Conservation (phyloP, 2,888 invertebrate species). For the Gasteruption jaculator region DNA sequence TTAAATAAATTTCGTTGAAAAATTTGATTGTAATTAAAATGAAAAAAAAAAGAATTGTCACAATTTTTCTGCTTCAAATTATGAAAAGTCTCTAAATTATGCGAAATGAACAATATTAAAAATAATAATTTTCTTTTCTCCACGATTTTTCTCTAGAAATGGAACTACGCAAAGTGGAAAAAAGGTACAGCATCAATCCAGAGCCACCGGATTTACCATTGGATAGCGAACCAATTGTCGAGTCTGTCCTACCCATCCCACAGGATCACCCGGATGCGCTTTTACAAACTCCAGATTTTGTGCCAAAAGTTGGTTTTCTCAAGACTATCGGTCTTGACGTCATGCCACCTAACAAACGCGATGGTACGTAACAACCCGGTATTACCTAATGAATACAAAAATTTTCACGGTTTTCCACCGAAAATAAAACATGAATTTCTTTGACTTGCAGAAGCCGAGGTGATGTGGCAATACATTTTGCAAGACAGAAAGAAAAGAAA, state of each 20-base stretch:
- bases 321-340: slow-evolving; percentile 57
- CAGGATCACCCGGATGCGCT: slow-evolving; percentile 53
- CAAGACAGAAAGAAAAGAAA: slow-evolving; percentile 61
- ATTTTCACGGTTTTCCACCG: too few relatives aligned
- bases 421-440: not conserved
- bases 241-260: slow-evolving; percentile 54
- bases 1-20: too few relatives aligned
- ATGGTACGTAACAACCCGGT: slow-evolving; percentile 52
- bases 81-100: too few relatives aligned
- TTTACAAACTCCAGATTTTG: slow-evolving; percentile 52
- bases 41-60: slow-evolving; percentile 14
- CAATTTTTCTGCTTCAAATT: too few relatives aligned
- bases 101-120: too few relatives aligned
- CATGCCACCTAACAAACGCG: slow-evolving; percentile 56
- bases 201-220: slow-evolving; percentile 54
- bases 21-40: slow-evolving; percentile 3
- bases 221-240: slow-evolving; percentile 42
- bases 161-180: slow-evolving; percentile 61
- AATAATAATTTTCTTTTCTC: too few relatives aligned
- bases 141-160: slow-evolving; percentile 54
- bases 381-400: slow-evolving; percentile 6
- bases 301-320: slow-evolving; percentile 60
- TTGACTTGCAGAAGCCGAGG: slow-evolving; percentile 60
- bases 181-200: slow-evolving; percentile 54
- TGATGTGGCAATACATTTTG: slow-evolving; percentile 62